Evolutionary conservation across 2,797 vertebrate genomes (phyloP).

Genomic region (Ataeniobius toweri): DNA sequence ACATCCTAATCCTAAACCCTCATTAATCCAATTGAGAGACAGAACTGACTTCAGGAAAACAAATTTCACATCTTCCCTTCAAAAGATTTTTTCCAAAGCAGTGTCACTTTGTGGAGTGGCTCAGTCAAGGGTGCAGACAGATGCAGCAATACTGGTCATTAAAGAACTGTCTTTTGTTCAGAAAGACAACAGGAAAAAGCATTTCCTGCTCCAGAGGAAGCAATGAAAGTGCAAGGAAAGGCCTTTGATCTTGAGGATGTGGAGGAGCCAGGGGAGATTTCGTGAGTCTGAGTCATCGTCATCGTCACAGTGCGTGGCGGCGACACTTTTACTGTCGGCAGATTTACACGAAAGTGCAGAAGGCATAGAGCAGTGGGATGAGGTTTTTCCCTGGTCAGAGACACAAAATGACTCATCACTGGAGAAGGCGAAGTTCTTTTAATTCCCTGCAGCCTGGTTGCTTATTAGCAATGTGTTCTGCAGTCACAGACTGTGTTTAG

Average conservation of each 20-base stretch:
- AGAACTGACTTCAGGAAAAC: conserved; percentile 25
- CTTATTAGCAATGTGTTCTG: conserved; percentile 58
- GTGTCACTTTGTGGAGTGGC: conserved; percentile 37
- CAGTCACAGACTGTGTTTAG: conserved; percentile 25
- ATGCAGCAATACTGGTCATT: conserved; percentile 64
- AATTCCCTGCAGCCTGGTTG: conserved; percentile 54
- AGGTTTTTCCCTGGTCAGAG: conserved; percentile 41
- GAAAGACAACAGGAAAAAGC: conserved; percentile 71
- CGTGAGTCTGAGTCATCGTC: conserved; percentile 65
- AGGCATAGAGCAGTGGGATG: conserved; percentile 32
- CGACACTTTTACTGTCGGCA: conserved; percentile 68
- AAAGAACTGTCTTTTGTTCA: conserved; percentile 53
- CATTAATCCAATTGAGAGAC: conserved; percentile 22
- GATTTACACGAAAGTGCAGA: conserved; percentile 47
- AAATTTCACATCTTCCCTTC: conserved; percentile 28
- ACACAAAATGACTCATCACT: conserved; percentile 68
- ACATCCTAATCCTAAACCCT: conserved; percentile 34
- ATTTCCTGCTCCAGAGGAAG: conserved; percentile 76
- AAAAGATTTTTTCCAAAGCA: conserved; percentile 20
- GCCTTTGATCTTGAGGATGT: conserved; percentile 73
- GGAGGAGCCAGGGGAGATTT: conserved; percentile 57
- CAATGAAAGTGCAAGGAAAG: conserved; percentile 67
- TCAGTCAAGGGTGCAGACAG: conserved; percentile 34
- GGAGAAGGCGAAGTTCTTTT: conserved; percentile 55
- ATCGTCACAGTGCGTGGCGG: conserved; percentile 51